These are phyloP conservation scores for Gymnocephalus cernua DNA, from an alignment of 2,113 vertebrate genomes.

Conservation along the genomic window DNA sequence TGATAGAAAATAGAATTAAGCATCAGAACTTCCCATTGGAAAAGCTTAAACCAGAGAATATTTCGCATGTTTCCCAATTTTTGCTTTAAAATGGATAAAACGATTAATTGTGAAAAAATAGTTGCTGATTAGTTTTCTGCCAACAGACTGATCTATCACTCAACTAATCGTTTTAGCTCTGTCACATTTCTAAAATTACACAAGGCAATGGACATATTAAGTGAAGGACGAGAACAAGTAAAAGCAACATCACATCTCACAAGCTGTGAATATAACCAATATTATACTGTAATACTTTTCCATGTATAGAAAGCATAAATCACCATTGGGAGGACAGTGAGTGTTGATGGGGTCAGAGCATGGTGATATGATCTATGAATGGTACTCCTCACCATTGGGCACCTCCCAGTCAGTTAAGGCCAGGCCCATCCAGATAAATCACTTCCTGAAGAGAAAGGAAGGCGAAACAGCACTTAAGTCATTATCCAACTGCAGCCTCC, in stretches of 20 bases:
- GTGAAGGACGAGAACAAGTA: conserved; percentile 1
- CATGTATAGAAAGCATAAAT: conserved; percentile 29
- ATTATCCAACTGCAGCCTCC: conserved; percentile 70
- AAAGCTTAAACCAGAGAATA: too few species aligned
- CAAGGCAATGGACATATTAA: not conserved
- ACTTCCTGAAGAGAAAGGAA: conserved; percentile 74
- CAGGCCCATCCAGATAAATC: conserved; percentile 70
- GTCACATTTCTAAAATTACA: not conserved
- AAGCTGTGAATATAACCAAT: not conserved
- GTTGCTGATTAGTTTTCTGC: not conserved
- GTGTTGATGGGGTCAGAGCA: conserved; percentile 56
- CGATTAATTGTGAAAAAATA: too few species aligned
- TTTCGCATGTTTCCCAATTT: not conserved
- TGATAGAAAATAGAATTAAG: not conserved
- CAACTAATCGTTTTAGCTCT: not conserved
- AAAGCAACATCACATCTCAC: conserved; percentile 2
- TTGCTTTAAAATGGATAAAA: not conserved
- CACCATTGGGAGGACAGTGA: not conserved
- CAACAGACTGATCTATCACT: not conserved
- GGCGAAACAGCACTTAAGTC: conserved; percentile 77
- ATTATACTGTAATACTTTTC: conserved; percentile 12
- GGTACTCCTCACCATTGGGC: conserved; percentile 34
- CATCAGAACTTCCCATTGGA: not conserved
- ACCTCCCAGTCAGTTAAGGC: conserved; percentile 52
- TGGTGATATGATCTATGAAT: conserved; percentile 58